phyloP scores from a whole-genome alignment of 2,888 invertebrate genomes.

The Caenorhabditis doughertyi region DNA sequence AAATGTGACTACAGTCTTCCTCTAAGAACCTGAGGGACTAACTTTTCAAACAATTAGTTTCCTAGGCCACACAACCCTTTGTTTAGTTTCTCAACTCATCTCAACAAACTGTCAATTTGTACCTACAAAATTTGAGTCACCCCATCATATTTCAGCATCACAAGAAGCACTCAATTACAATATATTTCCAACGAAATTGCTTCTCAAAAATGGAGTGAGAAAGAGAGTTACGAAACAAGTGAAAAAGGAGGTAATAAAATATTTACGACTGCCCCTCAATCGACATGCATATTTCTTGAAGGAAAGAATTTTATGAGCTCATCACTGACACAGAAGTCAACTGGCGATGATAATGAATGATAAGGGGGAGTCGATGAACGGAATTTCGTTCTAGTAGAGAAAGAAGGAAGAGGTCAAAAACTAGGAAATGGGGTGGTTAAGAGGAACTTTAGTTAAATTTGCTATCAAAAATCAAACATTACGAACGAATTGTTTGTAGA shows the following conservation, averaged over 20 bases:
- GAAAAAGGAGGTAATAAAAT: conserved; percentile 6
- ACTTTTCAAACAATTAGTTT: too few species aligned
- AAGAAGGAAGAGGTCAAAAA: conserved; percentile 12
- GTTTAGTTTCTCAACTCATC: not conserved
- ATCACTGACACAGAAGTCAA: conserved; percentile 16
- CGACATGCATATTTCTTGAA: not conserved
- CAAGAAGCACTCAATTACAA: not conserved
- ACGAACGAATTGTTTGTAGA: not conserved
- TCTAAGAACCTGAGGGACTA: too few species aligned
- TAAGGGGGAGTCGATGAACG: not conserved
- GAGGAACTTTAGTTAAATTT: not conserved
- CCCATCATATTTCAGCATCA: conserved; percentile 23
- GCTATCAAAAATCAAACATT: not conserved
- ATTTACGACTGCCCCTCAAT: conserved; percentile 7
- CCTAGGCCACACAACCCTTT: too few species aligned
- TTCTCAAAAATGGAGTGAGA: too few species aligned
- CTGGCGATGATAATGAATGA: not conserved
- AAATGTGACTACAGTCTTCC: too few species aligned
- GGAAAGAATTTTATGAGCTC: not conserved
- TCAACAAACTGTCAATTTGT: not conserved
- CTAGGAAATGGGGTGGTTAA: not conserved
- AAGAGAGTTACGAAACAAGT: not conserved
- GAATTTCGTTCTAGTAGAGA: conserved; percentile 11
- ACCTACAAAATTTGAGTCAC: not conserved
- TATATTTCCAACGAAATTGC: too few species aligned